These are phyloP conservation scores for Temnothorax rugatulus DNA, from an alignment of 2,888 invertebrate species.

Conservation along the genomic window DNA sequence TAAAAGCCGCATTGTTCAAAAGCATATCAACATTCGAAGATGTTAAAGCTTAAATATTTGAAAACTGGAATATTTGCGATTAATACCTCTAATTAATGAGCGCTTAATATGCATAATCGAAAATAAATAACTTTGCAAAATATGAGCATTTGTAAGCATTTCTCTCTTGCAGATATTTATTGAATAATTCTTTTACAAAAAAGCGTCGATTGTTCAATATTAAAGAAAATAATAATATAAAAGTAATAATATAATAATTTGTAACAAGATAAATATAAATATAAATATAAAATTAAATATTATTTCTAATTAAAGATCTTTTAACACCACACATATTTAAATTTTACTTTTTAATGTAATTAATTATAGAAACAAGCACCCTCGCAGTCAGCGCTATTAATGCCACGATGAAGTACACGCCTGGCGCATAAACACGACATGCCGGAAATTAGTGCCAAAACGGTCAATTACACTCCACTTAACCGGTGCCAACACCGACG, in stretches of 20 bases:
- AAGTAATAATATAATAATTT: slow-evolving; percentile 16
- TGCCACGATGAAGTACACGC: not conserved
- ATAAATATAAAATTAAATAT: not conserved
- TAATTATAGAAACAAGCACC: not conserved
- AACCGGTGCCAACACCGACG: slow-evolving; percentile 20
- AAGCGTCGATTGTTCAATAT: not conserved
- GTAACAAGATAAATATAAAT: not conserved
- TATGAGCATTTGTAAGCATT: not conserved
- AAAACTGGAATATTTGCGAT: slow-evolving; percentile 27
- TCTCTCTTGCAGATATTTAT: not conserved
- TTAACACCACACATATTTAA: not conserved
- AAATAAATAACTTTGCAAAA: not conserved
- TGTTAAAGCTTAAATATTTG: not conserved
- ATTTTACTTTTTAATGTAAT: not conserved
- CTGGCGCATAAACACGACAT: not conserved
- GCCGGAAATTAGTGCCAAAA: slow-evolving; percentile 36
- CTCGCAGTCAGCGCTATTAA: slow-evolving; percentile 2
- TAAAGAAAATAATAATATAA: not conserved
- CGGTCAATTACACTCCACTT: slow-evolving; percentile 26
- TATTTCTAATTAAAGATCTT: not conserved
- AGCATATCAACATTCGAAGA: slow-evolving; percentile 32
- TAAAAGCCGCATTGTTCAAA: slow-evolving; percentile 40
- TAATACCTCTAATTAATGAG: slow-evolving; percentile 14
- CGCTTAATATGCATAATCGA: not conserved
- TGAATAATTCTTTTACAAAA: not conserved